Percentiles rank a stretch among this genome's conserved stretches.
phyloP scores from a whole-genome alignment of 1,140 invertebrate species.

The Brachionus rubens region DNA sequence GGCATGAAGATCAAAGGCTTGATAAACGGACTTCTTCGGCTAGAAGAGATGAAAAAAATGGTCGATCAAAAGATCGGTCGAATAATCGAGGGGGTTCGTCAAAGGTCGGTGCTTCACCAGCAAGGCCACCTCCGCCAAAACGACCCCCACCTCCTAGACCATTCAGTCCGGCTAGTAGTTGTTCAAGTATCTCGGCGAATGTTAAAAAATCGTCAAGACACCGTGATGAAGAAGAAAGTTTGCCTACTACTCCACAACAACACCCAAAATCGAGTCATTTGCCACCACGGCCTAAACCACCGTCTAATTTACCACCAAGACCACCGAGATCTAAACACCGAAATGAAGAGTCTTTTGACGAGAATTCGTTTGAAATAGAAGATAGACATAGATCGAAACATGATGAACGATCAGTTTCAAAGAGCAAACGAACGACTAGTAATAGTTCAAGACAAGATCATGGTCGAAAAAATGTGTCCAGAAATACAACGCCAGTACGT shows the following conservation, averaged over 20 bases:
- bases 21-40: neutral
- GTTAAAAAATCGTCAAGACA: slow-evolving; percentile 12
- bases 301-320: slow-evolving; percentile 14
- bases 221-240: slow-evolving; percentile 8
- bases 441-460: neutral
- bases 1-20: neutral
- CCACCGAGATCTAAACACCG: slow-evolving; percentile 6
- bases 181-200: neutral
- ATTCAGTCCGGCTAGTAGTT: slow-evolving; percentile 17
- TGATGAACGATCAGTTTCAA: neutral
- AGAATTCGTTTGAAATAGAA: neutral
- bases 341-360: slow-evolving; percentile 26
- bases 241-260: neutral
- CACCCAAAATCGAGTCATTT: neutral
- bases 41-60: neutral
- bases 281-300: slow-evolving; percentile 8
- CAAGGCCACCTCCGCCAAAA: slow-evolving; percentile 30
- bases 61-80: neutral
- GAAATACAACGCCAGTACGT: slow-evolving; percentile 13
- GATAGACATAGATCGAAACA: neutral
- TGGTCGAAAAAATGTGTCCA: neutral
- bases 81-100: neutral
- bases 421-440: neutral
- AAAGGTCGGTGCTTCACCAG: neutral
- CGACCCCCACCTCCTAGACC: slow-evolving; percentile 38